Base-by-base conservation (phyloP, 2,797 vertebrate genomes). In the Meda fulgida region DNA sequence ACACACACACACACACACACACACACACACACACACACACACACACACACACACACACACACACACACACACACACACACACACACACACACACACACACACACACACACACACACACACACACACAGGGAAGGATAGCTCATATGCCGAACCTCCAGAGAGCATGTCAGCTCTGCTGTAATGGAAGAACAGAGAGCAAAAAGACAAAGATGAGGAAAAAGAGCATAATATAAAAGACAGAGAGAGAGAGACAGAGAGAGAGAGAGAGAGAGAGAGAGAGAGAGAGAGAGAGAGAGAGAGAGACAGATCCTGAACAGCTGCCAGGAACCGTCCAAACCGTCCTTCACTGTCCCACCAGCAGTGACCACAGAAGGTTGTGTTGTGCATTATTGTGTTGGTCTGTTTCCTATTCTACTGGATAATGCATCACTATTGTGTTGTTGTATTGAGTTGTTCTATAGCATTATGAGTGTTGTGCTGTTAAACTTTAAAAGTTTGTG, bases 101-200 rank as follows among this genome's bases (percentile, higher is more conserved):
- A 83, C 75, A 71, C 29, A 60, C 48, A 58, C 78, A 55, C 34
- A 83, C 75, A 71, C 29, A 60, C 48, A 58, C 78, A 58, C 77
- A 38, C 55, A 38, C 7, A 1, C 26, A 82, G 36, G 75, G 83
- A 55, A 38, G 53, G 67, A 78, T 58, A 67, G 79, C 70, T 81
- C 63, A 79, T 82, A 70, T 67, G 31, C 85, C 0, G 36, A 75
- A 66, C 85, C 76, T 81, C 80, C 46, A 53, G 76, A 87, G 85
- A 84, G 77, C 21, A 53, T n/a, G 66, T 71, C 75, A 79, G 67
- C 71, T 77, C 53, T 72, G 80, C 80, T 43, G 66, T 83, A 86
- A 86, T 72, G 67, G 58, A 83, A 86, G 69, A 86, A 83, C 81
- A 73, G 80, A 78, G 76, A 34, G 36, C 6, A 43, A 86, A 83